A percentile compares a stretch with the other conserved stretches of the same genome.
Evolutionary conservation across 2,797 vertebrate genomes (phyloP).

Genomic region (Onychomys arenicola): DNA sequence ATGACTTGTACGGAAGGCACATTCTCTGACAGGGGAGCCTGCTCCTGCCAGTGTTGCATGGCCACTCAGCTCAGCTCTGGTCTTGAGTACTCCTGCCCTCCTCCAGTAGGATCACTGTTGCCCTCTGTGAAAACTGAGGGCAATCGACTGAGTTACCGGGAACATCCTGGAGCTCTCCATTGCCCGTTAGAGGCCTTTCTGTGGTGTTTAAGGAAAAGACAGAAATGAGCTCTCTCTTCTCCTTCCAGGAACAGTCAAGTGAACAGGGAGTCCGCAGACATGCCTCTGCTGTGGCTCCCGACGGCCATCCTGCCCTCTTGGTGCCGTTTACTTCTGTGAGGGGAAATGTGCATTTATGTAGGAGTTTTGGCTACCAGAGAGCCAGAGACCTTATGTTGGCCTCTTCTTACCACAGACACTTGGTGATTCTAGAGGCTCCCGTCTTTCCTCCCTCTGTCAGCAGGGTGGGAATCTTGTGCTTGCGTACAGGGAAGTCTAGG

Average conservation of each 20-base stretch:
- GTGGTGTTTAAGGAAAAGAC: not conserved
- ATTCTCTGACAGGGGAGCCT: not conserved
- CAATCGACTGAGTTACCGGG: not conserved
- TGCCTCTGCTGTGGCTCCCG: fast-evolving
- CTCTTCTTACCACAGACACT: not conserved
- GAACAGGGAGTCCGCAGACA: not conserved
- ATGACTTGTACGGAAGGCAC: not conserved
- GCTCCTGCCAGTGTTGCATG: not conserved
- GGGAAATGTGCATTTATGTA: not conserved
- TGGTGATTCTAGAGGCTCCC: fast-evolving
- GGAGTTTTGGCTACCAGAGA: not conserved
- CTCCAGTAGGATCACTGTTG: not conserved
- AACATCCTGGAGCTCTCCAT: not conserved
- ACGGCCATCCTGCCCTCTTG: not conserved
- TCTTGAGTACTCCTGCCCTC: not conserved
- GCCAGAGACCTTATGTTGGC: not conserved
- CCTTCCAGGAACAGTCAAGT: not conserved
- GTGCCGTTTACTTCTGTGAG: not conserved
- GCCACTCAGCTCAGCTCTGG: not conserved
- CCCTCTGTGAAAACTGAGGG: not conserved
- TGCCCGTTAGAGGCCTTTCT: not conserved
- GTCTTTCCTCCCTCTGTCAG: fast-evolving
- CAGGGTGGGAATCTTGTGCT: not conserved
- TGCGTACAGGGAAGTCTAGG: not conserved
- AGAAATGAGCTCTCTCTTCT: not conserved